Evolutionary conservation across 2,888 invertebrate species (phyloP), one percentile per base, ranked within the genome.

Genomic region (Amiota minor): DNA sequence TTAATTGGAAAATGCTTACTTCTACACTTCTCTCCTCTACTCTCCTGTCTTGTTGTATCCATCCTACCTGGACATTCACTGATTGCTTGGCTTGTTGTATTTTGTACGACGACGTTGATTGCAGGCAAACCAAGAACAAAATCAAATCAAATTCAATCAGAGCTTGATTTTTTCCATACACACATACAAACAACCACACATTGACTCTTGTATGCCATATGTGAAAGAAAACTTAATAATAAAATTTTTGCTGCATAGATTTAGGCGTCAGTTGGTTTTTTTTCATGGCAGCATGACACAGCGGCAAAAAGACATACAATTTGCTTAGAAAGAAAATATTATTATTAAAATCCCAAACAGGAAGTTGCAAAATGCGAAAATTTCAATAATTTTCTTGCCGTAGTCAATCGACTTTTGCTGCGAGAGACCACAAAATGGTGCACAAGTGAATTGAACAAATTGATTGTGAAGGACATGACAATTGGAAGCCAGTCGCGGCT

Each of bases 301-400:
- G 35, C 35, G 6, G 35, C 2, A 35, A 35, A 35, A 35, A 35
- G 35, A 35, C 35, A 35, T 23, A 23, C 35, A 35, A 35, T 6
- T 35, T 35, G 35, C 4, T 35, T 35, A 6, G 35, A 35, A 8
- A 4, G 35, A 16, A 10, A 3, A 16, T 16, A 8, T 20, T 20
- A 59, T 59, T 59, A 59, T 59, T 16, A 20, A 49, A 70, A 20
- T 70, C 47, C 49, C 61, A 20, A 59, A 70, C 59, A 46, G 46
- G 23, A 23, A 16, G 56, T 53, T 49, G 18, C 45, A 83, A 81
- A 78, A 82, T 79, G 77, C 14, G n/a, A n/a, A 68, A 65, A 65
- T 65, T 46, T 75, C 83, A 85, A 83, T 82, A 82, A 82, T 86
- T 84, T 79, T 77, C 77, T 77, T 82, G 35, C 0, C 35, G 35